Conservation (phyloP, 2,888 invertebrate species). For the Andrena bucephala region DNA sequence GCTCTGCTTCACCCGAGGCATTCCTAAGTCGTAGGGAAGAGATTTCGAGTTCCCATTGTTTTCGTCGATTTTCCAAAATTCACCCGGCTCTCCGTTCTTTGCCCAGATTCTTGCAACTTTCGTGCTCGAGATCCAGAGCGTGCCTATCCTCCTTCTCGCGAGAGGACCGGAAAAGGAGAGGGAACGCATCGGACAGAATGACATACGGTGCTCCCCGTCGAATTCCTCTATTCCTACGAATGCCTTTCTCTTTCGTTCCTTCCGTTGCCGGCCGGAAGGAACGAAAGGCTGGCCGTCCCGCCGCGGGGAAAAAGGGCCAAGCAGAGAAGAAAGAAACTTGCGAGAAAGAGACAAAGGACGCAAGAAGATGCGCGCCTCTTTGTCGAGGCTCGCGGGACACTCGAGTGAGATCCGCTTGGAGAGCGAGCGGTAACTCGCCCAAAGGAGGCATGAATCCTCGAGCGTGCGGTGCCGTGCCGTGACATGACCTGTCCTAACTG, state of each 20-base stretch:
- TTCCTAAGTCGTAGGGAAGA: not conserved
- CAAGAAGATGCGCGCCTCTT: slow-evolving; percentile 28
- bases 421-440: slow-evolving; percentile 45
- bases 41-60: not conserved
- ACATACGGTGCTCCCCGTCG: slow-evolving; percentile 71
- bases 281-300: not conserved
- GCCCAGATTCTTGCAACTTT: slow-evolving; percentile 55
- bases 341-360: slow-evolving; percentile 25
- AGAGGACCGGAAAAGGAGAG: not conserved
- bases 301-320: not conserved
- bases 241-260: slow-evolving; percentile 60
- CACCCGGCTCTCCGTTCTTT: not conserved
- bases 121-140: slow-evolving; percentile 63
- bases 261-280: not conserved
- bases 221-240: slow-evolving; percentile 77
- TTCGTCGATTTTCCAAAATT: slow-evolving; percentile 19
- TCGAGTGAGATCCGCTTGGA: slow-evolving; percentile 43
- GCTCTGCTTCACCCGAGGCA: not conserved
- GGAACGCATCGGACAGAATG: slow-evolving; percentile 70
- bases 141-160: slow-evolving; percentile 26
- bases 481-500: slow-evolving; percentile 70
- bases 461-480: slow-evolving; percentile 46
- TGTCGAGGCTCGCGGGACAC: slow-evolving; percentile 27
- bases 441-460: slow-evolving; percentile 55
- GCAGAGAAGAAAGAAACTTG: not conserved